Percentiles rank a stretch among this genome's conserved stretches.
These are phyloP conservation scores for Rhizomys pruinosus DNA, from an alignment of 2,113 vertebrate species.

Conservation along the genomic window DNA sequence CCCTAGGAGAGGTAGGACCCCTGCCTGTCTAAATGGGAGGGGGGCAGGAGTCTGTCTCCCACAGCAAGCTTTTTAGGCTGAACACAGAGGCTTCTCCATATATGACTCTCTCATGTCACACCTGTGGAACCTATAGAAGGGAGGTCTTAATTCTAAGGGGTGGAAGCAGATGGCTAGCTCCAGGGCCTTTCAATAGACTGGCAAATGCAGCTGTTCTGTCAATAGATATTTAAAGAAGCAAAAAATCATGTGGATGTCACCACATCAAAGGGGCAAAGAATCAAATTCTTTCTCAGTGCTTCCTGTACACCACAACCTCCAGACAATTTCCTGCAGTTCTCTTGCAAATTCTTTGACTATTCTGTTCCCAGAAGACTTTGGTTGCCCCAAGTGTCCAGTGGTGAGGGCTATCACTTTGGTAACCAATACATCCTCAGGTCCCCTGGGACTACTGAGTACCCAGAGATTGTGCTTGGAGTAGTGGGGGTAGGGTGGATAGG, in stretches of 20 bases:
- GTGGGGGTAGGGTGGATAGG: too few species aligned
- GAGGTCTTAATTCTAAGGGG: not conserved
- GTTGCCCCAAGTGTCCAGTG: not conserved
- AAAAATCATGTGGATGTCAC: not conserved
- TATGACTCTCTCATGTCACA: not conserved
- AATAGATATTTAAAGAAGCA: not conserved
- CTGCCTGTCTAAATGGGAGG: too few species aligned
- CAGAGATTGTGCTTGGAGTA: not conserved
- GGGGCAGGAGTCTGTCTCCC: not conserved
- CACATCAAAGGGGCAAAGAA: not conserved
- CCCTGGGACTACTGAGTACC: not conserved
- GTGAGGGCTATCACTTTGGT: not conserved
- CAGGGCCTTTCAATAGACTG: not conserved
- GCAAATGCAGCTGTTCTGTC: not conserved
- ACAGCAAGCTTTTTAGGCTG: not conserved
- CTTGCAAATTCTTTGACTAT: not conserved
- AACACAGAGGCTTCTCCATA: too few species aligned
- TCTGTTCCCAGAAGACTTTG: conserved; percentile 32
- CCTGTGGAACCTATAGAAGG: not conserved
- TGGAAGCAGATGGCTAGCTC: not conserved
- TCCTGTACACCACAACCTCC: conserved; percentile 36
- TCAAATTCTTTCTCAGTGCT: conserved; percentile 39
- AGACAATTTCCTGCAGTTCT: conserved; percentile 11
- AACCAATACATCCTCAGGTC: not conserved
- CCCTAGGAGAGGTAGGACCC: too few species aligned